phyloP scores from a whole-genome alignment of 2,797 vertebrate species.

The Coluber constrictor region DNA sequence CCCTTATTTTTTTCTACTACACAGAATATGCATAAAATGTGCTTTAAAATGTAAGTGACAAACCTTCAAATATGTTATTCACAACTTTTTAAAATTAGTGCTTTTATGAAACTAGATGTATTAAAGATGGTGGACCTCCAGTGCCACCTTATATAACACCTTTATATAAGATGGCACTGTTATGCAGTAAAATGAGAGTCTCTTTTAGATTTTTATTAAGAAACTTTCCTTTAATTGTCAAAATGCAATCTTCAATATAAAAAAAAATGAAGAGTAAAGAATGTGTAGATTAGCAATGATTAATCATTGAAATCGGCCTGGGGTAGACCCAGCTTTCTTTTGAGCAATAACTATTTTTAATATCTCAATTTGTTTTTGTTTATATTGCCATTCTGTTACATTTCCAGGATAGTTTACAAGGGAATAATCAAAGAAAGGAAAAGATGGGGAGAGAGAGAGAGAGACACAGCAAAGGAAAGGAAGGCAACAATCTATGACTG shows the following conservation, averaged over 20 bases:
- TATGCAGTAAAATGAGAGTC: not conserved
- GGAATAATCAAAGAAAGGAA: not conserved
- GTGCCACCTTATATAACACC: too few species aligned
- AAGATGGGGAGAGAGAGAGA: not conserved
- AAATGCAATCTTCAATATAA: not conserved
- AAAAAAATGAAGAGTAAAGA: not conserved
- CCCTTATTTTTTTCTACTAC: not conserved
- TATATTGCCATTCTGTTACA: not conserved
- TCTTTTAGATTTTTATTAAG: not conserved
- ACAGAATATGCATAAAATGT: not conserved
- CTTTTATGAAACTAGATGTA: rapidly evolving
- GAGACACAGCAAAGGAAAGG: not conserved
- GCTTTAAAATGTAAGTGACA: not conserved
- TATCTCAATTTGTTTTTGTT: not conserved
- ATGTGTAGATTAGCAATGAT: not conserved
- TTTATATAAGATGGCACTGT: not conserved
- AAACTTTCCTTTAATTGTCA: not conserved
- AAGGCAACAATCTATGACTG: not conserved
- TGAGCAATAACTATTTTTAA: not conserved
- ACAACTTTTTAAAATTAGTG: not conserved
- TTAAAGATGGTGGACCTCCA: not conserved
- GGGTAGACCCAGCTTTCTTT: not conserved
- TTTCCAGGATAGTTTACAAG: not conserved
- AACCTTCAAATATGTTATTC: not conserved
- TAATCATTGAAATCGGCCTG: not conserved